Percentiles rank a stretch among this genome's conserved stretches.
Evolutionary conservation across 2,888 invertebrate genomes (phyloP).

Genomic region (Pecten maximus): DNA sequence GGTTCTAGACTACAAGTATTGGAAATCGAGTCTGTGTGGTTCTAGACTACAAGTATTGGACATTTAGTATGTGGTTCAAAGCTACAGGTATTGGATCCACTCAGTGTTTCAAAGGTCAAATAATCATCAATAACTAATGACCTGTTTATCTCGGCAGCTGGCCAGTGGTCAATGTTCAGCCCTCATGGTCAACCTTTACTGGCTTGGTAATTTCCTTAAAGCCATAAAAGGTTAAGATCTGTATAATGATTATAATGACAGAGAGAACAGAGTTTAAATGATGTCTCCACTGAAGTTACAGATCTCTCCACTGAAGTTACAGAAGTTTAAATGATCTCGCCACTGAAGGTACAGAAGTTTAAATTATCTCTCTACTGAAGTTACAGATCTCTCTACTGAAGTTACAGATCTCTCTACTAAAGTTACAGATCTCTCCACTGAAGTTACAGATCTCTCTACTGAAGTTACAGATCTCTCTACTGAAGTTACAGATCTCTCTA

Average conservation of each 20-base stretch:
- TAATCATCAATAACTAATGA: neutral
- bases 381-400: too few species aligned
- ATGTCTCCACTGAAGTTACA: too few species aligned
- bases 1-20: neutral
- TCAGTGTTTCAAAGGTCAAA: neutral
- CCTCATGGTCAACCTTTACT: neutral
- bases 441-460: too few species aligned
- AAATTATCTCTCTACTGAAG: too few species aligned
- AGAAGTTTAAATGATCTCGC: too few species aligned
- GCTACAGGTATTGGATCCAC: neutral
- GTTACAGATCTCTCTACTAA: neutral
- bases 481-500: too few species aligned
- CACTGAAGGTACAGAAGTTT: neutral
- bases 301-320: too few species aligned
- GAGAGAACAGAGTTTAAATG: too few species aligned
- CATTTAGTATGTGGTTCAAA: neutral
- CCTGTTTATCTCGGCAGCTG: slow-evolving; percentile 20
- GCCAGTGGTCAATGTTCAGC: neutral
- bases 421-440: too few species aligned
- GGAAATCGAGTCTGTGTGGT: neutral
- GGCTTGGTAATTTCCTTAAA: neutral
- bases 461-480: neutral
- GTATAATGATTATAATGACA: slow-evolving; percentile 14
- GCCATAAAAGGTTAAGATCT: neutral
- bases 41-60: too few species aligned